Percentiles rank a stretch among this genome's conserved stretches.
These are phyloP conservation scores for Rhinopomastus cyanomelas DNA, from an alignment of 2,113 vertebrate genomes.

Conservation along the genomic window DNA sequence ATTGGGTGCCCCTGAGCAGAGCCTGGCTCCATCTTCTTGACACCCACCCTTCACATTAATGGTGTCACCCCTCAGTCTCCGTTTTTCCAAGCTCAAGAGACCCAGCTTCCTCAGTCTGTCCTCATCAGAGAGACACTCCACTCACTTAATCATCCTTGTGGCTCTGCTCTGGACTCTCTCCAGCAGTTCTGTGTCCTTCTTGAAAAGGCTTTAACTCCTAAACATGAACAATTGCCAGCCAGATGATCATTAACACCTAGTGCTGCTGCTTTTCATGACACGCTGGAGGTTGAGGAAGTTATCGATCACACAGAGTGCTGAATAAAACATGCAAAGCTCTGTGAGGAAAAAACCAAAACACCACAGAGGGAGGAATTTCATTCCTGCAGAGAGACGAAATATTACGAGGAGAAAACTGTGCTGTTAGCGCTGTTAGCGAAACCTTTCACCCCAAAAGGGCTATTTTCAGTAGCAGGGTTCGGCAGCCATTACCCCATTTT, in stretches of 20 bases:
- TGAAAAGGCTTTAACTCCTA: neutral
- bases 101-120: no score
- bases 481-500: neutral
- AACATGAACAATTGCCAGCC: neutral
- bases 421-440: neutral
- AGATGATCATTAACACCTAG: neutral
- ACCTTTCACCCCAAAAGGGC: neutral
- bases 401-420: conserved; percentile 15
- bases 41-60: no score
- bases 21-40: no score
- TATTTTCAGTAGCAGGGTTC: neutral
- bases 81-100: no score
- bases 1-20: no score
- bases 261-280: neutral
- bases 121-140: no score
- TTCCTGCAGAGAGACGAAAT: neutral
- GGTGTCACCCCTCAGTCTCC: no score
- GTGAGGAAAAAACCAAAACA: conserved; percentile 3
- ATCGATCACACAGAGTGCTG: neutral
- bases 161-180: no score
- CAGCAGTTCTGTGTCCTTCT: no score
- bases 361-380: neutral
- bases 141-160: no score
- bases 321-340: conserved; percentile 42
- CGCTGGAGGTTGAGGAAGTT: neutral